A percentile compares a stretch with the other conserved stretches of the same genome.
Evolutionary conservation across 2,888 invertebrate species (phyloP).

Genomic region (Poecilus cupreus): DNA sequence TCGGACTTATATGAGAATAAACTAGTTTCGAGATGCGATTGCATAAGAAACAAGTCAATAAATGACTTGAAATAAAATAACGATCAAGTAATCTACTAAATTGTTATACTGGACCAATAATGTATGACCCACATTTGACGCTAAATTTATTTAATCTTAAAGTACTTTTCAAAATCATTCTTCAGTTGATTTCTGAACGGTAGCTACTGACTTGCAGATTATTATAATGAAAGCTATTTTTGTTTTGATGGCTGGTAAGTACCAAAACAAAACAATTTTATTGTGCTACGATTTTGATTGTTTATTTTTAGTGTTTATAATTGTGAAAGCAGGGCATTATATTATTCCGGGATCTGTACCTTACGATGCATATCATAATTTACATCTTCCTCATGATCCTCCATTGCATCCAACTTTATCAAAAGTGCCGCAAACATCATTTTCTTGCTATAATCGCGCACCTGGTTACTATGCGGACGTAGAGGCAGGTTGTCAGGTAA

Average conservation of each 20-base stretch:
- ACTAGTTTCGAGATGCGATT: constrained; percentile 27
- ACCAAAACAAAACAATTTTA: not conserved
- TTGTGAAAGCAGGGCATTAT: constrained; percentile 64
- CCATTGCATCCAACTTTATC: constrained; percentile 75
- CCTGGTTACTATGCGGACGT: constrained; percentile 84
- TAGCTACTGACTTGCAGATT: not conserved
- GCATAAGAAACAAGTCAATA: constrained; percentile 47
- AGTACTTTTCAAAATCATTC: constrained; percentile 38
- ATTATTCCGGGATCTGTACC: constrained; percentile 71
- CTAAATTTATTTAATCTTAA: constrained; percentile 47
- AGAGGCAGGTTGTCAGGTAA: constrained; percentile 82
- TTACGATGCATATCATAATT: constrained; percentile 75
- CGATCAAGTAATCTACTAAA: constrained; percentile 41
- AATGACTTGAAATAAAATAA: constrained; percentile 44
- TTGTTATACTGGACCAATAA: constrained; percentile 40
- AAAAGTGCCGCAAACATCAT: constrained; percentile 72
- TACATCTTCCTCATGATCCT: constrained; percentile 76
- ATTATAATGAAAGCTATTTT: constrained; percentile 21
- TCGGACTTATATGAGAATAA: constrained; percentile 20
- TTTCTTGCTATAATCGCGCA: constrained; percentile 78
- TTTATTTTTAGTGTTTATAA: constrained; percentile 35
- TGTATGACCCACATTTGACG: constrained; percentile 45
- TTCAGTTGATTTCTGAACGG: not conserved
- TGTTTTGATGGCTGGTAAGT: constrained; percentile 4
- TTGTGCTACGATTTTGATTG: not conserved